Evolutionary conservation across 2,888 invertebrate species (phyloP), one percentile per base, ranked within the genome.

Genomic region (Hydraecia micacea): DNA sequence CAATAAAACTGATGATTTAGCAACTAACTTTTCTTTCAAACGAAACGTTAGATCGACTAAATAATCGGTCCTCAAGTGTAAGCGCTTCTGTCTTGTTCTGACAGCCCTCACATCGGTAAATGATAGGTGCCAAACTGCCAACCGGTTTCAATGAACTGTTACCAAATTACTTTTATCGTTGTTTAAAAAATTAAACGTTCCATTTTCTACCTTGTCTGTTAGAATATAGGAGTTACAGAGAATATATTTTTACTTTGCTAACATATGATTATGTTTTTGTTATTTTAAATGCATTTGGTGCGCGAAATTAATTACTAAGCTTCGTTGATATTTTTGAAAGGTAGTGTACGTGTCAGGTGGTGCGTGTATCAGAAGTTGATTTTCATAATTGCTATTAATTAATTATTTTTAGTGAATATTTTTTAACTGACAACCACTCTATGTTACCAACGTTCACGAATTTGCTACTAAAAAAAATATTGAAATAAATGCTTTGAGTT

Each of bases 61-160:
- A 39, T 83, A 66, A 75, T 77, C 74, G 66, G 39, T 65, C 68
- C 63, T 63, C 73, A 74, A 81, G 77, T 85, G 80, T 81, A 80
- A 75, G 25, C 70, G 67, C 83, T 88, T 89, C 85, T 90, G 87
- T 90, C 89, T 86, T 81, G 76, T 83, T 87, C 88, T 87, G 90
- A 90, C 91, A 88, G 82, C 81, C 79, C 85, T 86, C 88, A 89
- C 88, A 84, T 86, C 85, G 86, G 88, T 87, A 87, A 87, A 87
- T 87, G 89, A 84, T 89, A 89, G 89, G 84, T 85, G 88, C 86
- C 86, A 87, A 88, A 91, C 87, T 85, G 88, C 86, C 86, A 87
- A 88, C 91, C 87, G 85, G 89, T 88, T 88, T 88, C 86, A 87
- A 86, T 75, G 73, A 81, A 81, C 82, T 70, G 58, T 77, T 76